These are phyloP conservation scores for Aegithalos caudatus DNA, from an alignment of 2,113 vertebrate genomes.

Conservation along the genomic window DNA sequence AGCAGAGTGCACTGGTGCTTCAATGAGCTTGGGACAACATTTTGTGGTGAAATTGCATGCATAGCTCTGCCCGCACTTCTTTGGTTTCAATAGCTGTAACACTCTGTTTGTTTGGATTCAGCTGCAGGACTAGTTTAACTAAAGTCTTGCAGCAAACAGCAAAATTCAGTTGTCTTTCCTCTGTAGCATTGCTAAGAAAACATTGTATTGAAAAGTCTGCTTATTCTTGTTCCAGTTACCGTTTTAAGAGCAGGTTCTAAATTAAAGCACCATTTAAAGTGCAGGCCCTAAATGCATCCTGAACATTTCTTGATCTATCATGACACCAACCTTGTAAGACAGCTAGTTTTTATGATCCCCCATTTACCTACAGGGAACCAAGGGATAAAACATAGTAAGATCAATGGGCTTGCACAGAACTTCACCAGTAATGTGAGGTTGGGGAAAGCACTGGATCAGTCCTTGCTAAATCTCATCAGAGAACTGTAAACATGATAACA, in stretches of 20 bases:
- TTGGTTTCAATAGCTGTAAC: neutral
- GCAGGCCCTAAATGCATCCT: neutral
- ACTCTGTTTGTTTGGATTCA: neutral
- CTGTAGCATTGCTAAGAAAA: neutral
- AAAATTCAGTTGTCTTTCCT: neutral
- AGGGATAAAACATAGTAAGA: neutral
- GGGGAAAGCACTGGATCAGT: neutral
- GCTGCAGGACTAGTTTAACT: neutral
- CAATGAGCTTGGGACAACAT: accelerated
- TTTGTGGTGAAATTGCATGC: too few species aligned
- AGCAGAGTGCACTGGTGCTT: neutral
- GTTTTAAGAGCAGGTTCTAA: neutral
- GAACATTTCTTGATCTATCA: neutral
- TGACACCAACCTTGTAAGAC: neutral
- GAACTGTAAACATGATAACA: neutral
- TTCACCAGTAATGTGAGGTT: neutral
- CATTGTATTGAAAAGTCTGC: neutral
- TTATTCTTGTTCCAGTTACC: neutral
- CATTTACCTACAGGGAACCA: neutral
- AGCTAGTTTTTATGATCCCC: neutral
- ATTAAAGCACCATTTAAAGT: neutral
- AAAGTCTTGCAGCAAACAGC: neutral
- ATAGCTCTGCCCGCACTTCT: neutral
- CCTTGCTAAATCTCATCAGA: neutral
- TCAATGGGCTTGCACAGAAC: neutral